Base-by-base conservation (phyloP, 2,888 invertebrate species). In the Callosobruchus maculatus region DNA sequence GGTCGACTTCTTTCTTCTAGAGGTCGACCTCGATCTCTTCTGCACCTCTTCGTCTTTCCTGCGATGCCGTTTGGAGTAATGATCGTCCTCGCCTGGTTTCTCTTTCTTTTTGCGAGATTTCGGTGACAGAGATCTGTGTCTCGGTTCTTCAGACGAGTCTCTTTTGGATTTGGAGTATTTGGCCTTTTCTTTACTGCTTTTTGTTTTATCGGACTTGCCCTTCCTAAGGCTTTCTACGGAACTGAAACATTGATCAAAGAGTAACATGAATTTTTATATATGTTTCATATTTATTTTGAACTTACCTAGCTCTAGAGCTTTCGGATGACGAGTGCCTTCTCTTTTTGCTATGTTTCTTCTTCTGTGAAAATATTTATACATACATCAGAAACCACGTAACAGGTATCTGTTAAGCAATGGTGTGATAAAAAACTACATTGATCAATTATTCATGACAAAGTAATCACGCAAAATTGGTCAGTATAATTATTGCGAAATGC, bases 231-330 rank as follows among this genome's bases (percentile, higher is more conserved):
- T 80, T 72, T 84, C 83, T 20, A 49, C 22, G 26, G 70, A 26
- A n/a, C 70, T 70, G 21, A 0, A 70, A 70, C 22, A 68, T 68
- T 2, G 26, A 26, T 7, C 7, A 26, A n/a, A n/a, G n/a, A n/a
- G n/a, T n/a, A n/a, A n/a, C n/a, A n/a, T n/a, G n/a, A 26, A 26
- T 4, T 26, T 26, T 26, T 4, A 26, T 4, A 26, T 26, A 26
- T 7, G 7, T 26, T 26, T 26, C 2, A 26, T 26, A n/a, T 26
- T 13, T 1, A 49, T 7, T 49, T 49, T 18, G 13, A 49, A 49
- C 82, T 83, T 84, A 91, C 91, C 89, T 90, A 77, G 90, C 89
- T 80, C 89, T 87, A 22, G 90, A 89, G 82, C 89, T 89, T 74
- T 89, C 90, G 71, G 89, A 88, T 68, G 88, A 87, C 74, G 89